Conservation (phyloP, 2,113 vertebrate genomes). For the Struthio camelus region DNA sequence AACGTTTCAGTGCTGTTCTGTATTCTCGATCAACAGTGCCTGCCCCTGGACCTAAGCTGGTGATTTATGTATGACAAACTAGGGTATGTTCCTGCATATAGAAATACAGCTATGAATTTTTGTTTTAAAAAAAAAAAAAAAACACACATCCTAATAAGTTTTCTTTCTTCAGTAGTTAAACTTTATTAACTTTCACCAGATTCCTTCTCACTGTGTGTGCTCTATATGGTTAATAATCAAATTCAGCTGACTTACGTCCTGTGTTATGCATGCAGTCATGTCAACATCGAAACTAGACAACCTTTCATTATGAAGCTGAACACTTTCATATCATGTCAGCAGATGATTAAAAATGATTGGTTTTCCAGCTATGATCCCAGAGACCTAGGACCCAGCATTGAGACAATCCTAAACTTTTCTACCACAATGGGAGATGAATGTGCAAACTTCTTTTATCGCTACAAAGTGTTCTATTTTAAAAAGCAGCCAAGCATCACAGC, state of each 20-base stretch:
- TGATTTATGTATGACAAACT: not conserved
- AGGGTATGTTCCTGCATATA: not conserved
- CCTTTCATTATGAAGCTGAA: not conserved
- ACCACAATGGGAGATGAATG: not conserved
- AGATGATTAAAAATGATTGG: not conserved
- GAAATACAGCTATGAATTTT: not conserved
- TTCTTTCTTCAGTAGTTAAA: not conserved
- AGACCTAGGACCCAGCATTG: not conserved
- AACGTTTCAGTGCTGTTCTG: not conserved
- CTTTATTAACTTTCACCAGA: not conserved
- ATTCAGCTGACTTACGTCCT: not conserved
- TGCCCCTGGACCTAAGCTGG: not conserved
- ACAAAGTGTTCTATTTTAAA: not conserved
- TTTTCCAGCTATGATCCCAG: not conserved
- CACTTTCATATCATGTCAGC: not conserved
- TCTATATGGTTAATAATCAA: not conserved
- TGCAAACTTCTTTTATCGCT: not conserved
- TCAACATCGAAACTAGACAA: not conserved
- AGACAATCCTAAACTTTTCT: not conserved
- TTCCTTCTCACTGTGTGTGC: not conserved
- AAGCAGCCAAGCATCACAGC: not conserved
- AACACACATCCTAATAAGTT: not conserved
- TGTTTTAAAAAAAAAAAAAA: too few relatives aligned
- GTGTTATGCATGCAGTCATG: not conserved
- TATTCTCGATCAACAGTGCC: not conserved